Evolutionary conservation across 2,888 invertebrate species (phyloP).

Genomic region (Meiosimyza platycephala): DNA sequence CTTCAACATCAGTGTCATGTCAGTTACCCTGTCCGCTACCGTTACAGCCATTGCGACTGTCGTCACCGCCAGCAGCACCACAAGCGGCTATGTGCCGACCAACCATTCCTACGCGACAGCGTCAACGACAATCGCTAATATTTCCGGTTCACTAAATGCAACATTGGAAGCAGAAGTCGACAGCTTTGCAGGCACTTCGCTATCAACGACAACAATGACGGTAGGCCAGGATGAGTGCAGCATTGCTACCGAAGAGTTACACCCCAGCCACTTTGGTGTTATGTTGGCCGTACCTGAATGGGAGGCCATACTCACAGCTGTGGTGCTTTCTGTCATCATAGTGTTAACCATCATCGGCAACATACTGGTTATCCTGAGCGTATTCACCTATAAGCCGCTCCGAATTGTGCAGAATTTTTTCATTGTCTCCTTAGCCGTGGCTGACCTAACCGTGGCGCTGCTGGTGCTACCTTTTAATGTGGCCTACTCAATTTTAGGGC

Average conservation of each 20-base stretch:
- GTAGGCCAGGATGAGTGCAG: constrained; percentile 10
- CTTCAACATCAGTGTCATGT: constrained; percentile 36
- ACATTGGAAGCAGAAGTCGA: constrained; percentile 24
- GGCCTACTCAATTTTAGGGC: constrained; percentile 88
- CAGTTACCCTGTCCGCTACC: constrained; percentile 40
- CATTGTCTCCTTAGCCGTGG: constrained; percentile 93
- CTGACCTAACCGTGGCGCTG: constrained; percentile 90
- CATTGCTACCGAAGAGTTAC: constrained; percentile 57
- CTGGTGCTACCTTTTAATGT: constrained; percentile 94
- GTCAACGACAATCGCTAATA: constrained; percentile 38
- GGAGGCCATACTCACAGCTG: constrained; percentile 85
- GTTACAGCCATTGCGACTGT: constrained; percentile 12
- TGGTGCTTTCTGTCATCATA: constrained; percentile 85
- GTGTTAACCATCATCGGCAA: constrained; percentile 92
- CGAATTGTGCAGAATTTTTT: constrained; percentile 96
- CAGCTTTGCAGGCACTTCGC: constrained; percentile 39
- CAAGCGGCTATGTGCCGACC: background rate
- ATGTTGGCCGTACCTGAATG: constrained; percentile 83
- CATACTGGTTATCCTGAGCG: constrained; percentile 91
- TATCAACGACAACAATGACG: constrained; percentile 24
- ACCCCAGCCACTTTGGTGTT: constrained; percentile 77
- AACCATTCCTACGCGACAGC: background rate
- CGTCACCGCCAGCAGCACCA: constrained; percentile 30
- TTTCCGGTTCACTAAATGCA: constrained; percentile 48
- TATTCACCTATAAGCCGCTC: constrained; percentile 94